These are phyloP conservation scores for Cheiracanthium punctorium DNA, from an alignment of 2,888 invertebrate genomes.

Conservation along the genomic window DNA sequence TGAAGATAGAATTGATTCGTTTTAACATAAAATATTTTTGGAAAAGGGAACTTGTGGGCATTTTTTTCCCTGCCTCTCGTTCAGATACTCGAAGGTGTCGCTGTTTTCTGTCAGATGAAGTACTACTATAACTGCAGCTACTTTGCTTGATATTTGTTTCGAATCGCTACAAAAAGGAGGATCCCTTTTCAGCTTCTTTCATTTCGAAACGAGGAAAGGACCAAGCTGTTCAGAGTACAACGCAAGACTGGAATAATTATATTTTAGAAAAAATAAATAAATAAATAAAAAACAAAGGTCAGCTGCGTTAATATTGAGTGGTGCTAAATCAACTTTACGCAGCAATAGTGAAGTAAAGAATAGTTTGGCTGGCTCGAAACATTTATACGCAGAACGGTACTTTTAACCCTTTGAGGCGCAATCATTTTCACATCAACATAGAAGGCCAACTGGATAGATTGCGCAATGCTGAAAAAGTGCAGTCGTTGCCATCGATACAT, in stretches of 20 bases:
- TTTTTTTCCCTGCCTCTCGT: too few relatives aligned
- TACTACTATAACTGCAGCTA: background rate
- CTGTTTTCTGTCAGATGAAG: background rate
- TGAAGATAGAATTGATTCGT: too few relatives aligned
- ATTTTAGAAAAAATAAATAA: constrained; percentile 15
- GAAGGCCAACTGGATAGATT: too few relatives aligned
- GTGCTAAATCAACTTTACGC: constrained; percentile 48
- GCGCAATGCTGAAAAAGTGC: too few relatives aligned
- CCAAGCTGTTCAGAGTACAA: constrained; percentile 46
- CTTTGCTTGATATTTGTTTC: background rate
- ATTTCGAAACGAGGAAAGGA: constrained; percentile 46
- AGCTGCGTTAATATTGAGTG: constrained; percentile 62
- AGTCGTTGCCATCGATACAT: too few relatives aligned
- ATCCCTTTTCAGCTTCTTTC: constrained; percentile 10
- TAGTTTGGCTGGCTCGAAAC: constrained; percentile 49
- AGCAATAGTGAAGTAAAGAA: constrained; percentile 44
- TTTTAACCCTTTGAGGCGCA: too few relatives aligned
- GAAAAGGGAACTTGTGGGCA: too few relatives aligned
- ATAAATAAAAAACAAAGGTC: background rate
- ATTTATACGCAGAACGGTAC: too few relatives aligned
- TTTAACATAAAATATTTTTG: too few relatives aligned
- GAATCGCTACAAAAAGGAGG: constrained; percentile 9
- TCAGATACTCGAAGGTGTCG: background rate
- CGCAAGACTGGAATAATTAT: constrained; percentile 31
- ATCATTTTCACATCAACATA: too few relatives aligned